Base-by-base conservation (phyloP, 2,888 invertebrate genomes). In the Cantharis flavilabris region DNA sequence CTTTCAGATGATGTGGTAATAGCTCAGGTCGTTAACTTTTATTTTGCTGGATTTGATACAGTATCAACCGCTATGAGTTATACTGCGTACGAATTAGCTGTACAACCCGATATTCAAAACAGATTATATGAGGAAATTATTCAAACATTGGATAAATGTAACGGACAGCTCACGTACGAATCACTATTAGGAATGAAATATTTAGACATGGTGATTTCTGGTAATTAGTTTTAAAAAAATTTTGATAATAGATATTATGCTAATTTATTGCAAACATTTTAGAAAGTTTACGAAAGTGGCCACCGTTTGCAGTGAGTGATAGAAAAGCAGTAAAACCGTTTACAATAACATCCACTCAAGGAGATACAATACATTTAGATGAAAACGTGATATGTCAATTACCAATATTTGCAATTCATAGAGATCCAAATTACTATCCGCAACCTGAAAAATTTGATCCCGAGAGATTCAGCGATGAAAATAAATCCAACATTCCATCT, bases 31-130 rank as follows among this genome's bases (percentile, higher is more conserved):
- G 79, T 90, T 2, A 80, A 90, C 3, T 91, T 91, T 86, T 90
- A 90, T 84, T 85, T 90, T 1, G 91, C 89, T 26, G 91, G 91
- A 3, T 90, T 89, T 79, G 90, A 91, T 69, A 87, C 90, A 0
- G 88, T 89, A 0, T 88, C 90, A 0, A 88, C 88, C 73, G 82
- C 88, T 4, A 86, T 90, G 82, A 88, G 88, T 0, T 92, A 92
- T 78, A 83, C 90, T 0, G 85, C 91, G 0, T 89, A 92, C 69
- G 92, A 93, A 84, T 83, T 93, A 26, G 91, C 91, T 30, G 72
- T 90, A 4, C 90, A 93, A 85, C 89, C 90, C 18, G 91, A 93
- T 0, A 85, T 91, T 0, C 93, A 93, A 84, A 87, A 89, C 3
- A 89, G 85, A 73, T 86, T 93, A 0, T 88, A 88, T 1, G 82